These are phyloP conservation scores for Aplysina aerophoba DNA, from an alignment of 37 sponge, comb jelly and placozoan species.

Conservation along the genomic window DNA sequence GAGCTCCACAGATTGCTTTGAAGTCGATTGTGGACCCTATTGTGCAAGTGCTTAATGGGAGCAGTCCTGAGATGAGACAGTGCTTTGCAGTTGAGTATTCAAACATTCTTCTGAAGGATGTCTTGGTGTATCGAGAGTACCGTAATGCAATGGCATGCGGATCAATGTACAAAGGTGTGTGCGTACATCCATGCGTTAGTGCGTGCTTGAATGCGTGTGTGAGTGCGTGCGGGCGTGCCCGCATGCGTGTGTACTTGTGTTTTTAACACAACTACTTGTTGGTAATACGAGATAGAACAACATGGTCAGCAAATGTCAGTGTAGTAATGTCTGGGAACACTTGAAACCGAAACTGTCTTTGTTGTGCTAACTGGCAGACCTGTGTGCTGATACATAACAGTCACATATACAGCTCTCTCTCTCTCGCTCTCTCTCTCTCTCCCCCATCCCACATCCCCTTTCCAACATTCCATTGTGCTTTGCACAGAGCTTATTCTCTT, in stretches of 20 bases:
- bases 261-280: background rate
- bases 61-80: slow-evolving; percentile 7
- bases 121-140: background rate
- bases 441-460: background rate
- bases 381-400: too few relatives aligned
- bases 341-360: too few relatives aligned
- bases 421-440: slow-evolving; percentile 9
- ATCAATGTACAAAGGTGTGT: background rate
- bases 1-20: background rate
- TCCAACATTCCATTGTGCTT: background rate
- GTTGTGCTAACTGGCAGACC: too few relatives aligned
- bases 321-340: too few relatives aligned
- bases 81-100: background rate
- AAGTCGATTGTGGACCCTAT: slow-evolving; percentile 3
- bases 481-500: slow-evolving; percentile 32
- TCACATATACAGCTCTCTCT: background rate
- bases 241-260: background rate
- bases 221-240: background rate
- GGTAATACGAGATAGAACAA: too few relatives aligned
- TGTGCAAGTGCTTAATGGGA: background rate
- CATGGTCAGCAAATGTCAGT: too few relatives aligned
- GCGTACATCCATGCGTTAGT: background rate
- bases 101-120: background rate
- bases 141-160: background rate
- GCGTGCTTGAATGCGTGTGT: background rate